These are phyloP conservation scores for Nectonema munidae DNA, from an alignment of 2,888 invertebrate species.

Conservation along the genomic window DNA sequence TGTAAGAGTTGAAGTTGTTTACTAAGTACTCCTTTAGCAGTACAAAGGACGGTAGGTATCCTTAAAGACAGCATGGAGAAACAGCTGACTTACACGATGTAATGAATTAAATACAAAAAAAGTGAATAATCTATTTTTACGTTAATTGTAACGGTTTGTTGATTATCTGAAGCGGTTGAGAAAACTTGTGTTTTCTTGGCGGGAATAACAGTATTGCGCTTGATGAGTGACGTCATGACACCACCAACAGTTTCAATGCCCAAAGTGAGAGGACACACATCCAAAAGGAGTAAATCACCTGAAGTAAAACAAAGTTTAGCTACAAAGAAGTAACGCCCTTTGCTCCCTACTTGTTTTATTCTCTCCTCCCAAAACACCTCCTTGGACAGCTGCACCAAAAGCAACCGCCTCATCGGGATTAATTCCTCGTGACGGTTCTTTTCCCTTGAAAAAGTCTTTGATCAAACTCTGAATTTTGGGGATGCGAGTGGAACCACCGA, in stretches of 20 bases:
- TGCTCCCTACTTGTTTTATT: conserved; percentile 51
- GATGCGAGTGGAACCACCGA: conserved; percentile 93
- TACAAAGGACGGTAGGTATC: too few species aligned
- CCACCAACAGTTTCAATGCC: conserved; percentile 99
- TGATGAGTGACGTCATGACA: conserved; percentile 93
- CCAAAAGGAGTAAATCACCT: conserved; percentile 68
- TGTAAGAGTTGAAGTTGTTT: too few species aligned
- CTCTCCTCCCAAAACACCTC: conserved; percentile 80
- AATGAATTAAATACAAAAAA: too few species aligned
- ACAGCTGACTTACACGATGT: too few species aligned
- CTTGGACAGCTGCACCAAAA: conserved; percentile 89
- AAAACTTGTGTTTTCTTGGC: conserved; percentile 97
- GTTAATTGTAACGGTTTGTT: conserved; percentile 89
- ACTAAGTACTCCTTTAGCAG: too few species aligned
- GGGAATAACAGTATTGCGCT: conserved; percentile 86
- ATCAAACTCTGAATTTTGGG: conserved; percentile 47
- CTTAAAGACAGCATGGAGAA: too few species aligned
- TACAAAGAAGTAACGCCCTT: not conserved
- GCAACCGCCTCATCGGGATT: conserved; percentile 98
- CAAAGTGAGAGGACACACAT: conserved; percentile 90
- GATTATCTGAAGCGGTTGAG: conserved; percentile 93
- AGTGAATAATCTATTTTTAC: conserved; percentile 20
- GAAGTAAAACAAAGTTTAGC: conserved; percentile 18
- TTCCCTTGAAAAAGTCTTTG: conserved; percentile 53
- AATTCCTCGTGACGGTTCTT: conserved; percentile 84